Evolutionary conservation across 2,797 vertebrate species (phyloP).

Genomic region (Hybognathus amarus): DNA sequence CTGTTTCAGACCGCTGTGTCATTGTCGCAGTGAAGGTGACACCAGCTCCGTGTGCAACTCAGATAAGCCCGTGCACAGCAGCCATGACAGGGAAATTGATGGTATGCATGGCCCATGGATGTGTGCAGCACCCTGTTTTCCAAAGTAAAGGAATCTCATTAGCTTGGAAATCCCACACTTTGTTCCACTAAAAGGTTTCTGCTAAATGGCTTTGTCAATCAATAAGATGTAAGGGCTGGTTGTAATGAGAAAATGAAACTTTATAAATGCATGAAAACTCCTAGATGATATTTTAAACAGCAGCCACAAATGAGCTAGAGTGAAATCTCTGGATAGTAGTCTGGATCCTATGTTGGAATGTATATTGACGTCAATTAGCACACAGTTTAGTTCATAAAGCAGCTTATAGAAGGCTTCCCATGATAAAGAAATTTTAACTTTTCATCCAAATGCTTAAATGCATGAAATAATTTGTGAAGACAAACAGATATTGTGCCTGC

Average conservation of each 20-base stretch:
- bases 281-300: not conserved
- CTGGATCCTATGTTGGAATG: not conserved
- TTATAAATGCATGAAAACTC: constrained; percentile 13
- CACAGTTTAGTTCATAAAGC: not conserved
- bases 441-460: not conserved
- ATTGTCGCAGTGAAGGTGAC: constrained; percentile 73
- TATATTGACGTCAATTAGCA: not conserved
- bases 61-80: constrained; percentile 60
- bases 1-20: constrained; percentile 63
- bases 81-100: constrained; percentile 62
- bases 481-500: not conserved
- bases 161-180: constrained; percentile 45
- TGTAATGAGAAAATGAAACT: constrained; percentile 16
- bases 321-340: not conserved
- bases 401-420: not conserved
- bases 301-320: not conserved
- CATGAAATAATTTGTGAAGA: not conserved
- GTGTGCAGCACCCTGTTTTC: constrained; percentile 15
- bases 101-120: constrained; percentile 35
- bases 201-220: constrained; percentile 35
- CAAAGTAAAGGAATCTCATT: constrained; percentile 46
- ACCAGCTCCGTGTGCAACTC: constrained; percentile 49
- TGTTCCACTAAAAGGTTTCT: constrained; percentile 16
- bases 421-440: not conserved
- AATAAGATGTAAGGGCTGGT: constrained; percentile 23